Evolutionary conservation across 2,888 invertebrate genomes (phyloP), one percentile per base, ranked within the genome.

Genomic region (Leucoma salicis): DNA sequence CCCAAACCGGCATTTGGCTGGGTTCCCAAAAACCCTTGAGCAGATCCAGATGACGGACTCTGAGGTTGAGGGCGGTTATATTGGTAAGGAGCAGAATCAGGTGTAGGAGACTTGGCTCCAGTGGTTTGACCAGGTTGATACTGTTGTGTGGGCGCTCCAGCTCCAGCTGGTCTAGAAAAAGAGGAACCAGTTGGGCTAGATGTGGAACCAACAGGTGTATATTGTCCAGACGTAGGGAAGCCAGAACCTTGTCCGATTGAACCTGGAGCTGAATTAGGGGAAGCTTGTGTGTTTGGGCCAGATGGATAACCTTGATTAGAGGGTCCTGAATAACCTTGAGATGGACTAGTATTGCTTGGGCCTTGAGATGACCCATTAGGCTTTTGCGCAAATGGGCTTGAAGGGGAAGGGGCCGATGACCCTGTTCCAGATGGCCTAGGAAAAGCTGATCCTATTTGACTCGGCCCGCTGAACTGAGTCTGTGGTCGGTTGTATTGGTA

Each of bases 401-500:
- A 5, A 8, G 14, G 14, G 1, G 13, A 33, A 34, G 50, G 35
- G 1, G 14, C 33, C 14, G 50, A 46, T 28, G 29, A 10, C 4
- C 35, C 46, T 50, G 46, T 45, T 1, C 29, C 44, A n/a, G 16
- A 7, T n/a, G 58, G 50, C 24, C 42, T 43, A 2, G 45, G 16
- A 12, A 42, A 37, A 14, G 35, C 28, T 7, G 41, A 15, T 13
- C 33, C 40, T 36, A 51, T 53, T 27, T 46, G 57, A 8, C 35
- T 36, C 16, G 48, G 46, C 14, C 37, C 33, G 7, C 39, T 40
- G 14, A 50, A 55, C 38, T 50, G 57, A 16, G 48, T 39, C 25
- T 63, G 63, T 14, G 75, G 73, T 8, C 42, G 58, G 38, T 64
- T 50, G 39, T 72, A 72, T 13, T 70, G 50, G 38, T 72, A 72